A percentile compares a stretch with the other conserved stretches of the same genome.
phyloP scores from a whole-genome alignment of 2,797 vertebrate species.

The Heteromormyrus szaboi region DNA sequence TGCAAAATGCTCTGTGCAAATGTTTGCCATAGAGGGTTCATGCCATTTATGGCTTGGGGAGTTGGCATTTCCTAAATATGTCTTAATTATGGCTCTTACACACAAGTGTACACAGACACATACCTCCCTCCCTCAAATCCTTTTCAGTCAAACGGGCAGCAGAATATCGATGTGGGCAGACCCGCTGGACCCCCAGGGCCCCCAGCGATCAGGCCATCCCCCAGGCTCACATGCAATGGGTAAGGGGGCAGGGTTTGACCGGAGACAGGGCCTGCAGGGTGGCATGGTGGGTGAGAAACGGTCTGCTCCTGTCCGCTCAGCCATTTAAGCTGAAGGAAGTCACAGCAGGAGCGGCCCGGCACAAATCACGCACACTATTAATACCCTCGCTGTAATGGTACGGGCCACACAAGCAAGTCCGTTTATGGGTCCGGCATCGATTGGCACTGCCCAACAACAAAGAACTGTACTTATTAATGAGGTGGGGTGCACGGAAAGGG shows the following conservation, averaged over 20 bases:
- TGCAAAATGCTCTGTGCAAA: neutral
- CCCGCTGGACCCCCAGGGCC: neutral
- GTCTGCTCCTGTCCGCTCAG: neutral
- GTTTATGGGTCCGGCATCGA: slow-evolving; percentile 40
- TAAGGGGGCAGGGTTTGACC: neutral
- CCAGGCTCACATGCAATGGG: neutral
- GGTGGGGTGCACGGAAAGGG: slow-evolving; percentile 10
- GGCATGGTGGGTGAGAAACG: slow-evolving; percentile 28
- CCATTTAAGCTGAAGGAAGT: slow-evolving; percentile 24
- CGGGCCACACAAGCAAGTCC: slow-evolving; percentile 25
- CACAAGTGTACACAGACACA: neutral
- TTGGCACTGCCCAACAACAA: slow-evolving; percentile 39
- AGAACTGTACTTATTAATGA: slow-evolving; percentile 37
- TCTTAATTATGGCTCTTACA: neutral
- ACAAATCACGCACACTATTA: slow-evolving; percentile 43
- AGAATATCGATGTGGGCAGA: neutral
- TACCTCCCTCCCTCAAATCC: neutral
- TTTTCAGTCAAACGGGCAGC: neutral
- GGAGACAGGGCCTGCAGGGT: slow-evolving; percentile 12
- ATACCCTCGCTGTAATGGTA: slow-evolving; percentile 31
- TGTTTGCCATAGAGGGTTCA: neutral
- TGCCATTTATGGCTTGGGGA: neutral
- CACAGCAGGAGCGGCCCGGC: slow-evolving; percentile 32
- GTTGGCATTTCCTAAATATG: neutral
- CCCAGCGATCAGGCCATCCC: neutral